Percentiles rank a stretch among this genome's conserved stretches.
phyloP scores from a whole-genome alignment of 2,888 invertebrate species.

The Parascotia fuliginaria region DNA sequence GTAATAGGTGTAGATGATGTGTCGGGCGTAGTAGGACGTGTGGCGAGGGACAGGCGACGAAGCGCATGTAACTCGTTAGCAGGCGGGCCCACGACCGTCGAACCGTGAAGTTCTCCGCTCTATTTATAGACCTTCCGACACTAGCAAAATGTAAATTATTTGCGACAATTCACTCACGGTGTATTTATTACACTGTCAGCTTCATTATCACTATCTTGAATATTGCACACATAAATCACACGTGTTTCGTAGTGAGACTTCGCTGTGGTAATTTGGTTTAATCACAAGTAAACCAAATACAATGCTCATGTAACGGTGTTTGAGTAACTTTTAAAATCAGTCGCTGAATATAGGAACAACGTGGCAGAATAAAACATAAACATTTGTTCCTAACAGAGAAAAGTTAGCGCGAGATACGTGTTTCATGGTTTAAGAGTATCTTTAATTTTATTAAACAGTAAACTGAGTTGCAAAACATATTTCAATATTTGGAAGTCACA shows the following conservation, averaged over 20 bases:
- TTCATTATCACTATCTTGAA: constrained; percentile 20
- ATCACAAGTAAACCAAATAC: constrained; percentile 2
- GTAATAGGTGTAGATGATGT: constrained; percentile 36
- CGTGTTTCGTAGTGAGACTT: constrained; percentile 13
- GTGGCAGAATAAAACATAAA: constrained; percentile 22
- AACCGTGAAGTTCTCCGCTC: constrained; percentile 66
- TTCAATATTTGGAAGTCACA: constrained; percentile 2
- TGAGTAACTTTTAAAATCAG: constrained; percentile 24
- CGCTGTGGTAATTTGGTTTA: constrained; percentile 15
- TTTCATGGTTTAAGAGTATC: constrained; percentile 1
- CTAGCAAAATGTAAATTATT: constrained; percentile 42
- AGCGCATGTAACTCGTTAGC: constrained; percentile 67
- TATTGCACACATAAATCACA: constrained; percentile 20
- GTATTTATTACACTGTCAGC: constrained; percentile 32
- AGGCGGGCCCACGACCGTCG: constrained; percentile 51
- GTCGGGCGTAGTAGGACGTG: constrained; percentile 33
- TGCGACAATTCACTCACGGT: constrained; percentile 25
- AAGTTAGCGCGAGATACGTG: constrained; percentile 23
- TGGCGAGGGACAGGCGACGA: constrained; percentile 55
- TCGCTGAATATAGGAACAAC: constrained; percentile 15
- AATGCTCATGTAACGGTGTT: constrained; percentile 1
- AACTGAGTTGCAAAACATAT: constrained; percentile 11
- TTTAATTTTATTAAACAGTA: constrained; percentile 13
- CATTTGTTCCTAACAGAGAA: constrained; percentile 25
- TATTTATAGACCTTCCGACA: constrained; percentile 60